These are phyloP conservation scores for Enoplosus armatus DNA, from an alignment of 2,797 vertebrate species.

Conservation along the genomic window DNA sequence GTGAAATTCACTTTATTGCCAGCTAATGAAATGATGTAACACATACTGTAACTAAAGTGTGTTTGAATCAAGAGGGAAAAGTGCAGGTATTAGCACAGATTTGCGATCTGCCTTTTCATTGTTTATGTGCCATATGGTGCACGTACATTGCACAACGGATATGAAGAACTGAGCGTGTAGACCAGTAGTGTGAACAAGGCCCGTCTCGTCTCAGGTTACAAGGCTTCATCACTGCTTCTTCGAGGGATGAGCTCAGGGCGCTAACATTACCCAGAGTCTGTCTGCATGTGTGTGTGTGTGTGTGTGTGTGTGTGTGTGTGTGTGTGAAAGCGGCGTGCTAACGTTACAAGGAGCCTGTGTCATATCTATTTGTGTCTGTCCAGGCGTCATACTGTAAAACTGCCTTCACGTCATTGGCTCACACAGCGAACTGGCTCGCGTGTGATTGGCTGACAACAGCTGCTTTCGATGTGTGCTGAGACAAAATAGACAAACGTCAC, in stretches of 20 bases:
- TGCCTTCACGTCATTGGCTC: constrained; percentile 33
- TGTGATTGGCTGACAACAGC: constrained; percentile 33
- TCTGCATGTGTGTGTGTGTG: constrained; percentile 9
- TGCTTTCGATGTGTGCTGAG: not conserved
- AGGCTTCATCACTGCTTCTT: constrained; percentile 34
- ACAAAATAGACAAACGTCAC: not conserved
- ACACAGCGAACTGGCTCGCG: not conserved
- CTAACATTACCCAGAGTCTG: constrained; percentile 31
- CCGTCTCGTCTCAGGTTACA: constrained; percentile 39
- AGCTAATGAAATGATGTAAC: not conserved
- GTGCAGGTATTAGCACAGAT: not conserved
- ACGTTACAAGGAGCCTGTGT: constrained; percentile 60
- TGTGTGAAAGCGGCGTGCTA: constrained; percentile 13
- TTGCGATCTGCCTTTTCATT: not conserved
- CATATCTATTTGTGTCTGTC: constrained; percentile 58
- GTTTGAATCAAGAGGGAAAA: not conserved
- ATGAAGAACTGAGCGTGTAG: not conserved
- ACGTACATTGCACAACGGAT: not conserved
- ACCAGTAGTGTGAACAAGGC: constrained; percentile 21
- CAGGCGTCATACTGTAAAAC: constrained; percentile 13
- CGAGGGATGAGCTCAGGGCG: constrained; percentile 58
- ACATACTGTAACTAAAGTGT: not conserved
- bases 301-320: constrained; percentile 8
- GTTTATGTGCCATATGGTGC: not conserved
- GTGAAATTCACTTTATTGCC: not conserved